Evolutionary conservation across 1,140 invertebrate species (phyloP).

Genomic region (Drosophila busckii): DNA sequence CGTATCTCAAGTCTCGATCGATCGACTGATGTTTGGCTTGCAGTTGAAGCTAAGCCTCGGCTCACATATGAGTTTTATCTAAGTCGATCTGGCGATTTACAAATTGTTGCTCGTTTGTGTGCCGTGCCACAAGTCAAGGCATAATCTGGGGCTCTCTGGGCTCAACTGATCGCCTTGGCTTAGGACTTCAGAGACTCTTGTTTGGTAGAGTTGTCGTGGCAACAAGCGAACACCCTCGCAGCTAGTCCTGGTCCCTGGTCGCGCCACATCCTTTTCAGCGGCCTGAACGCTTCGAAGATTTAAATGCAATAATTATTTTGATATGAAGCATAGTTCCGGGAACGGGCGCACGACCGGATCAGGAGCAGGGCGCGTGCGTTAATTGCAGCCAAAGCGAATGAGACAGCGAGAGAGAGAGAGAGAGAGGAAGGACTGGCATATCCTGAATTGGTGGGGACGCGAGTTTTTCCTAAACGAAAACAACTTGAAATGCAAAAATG

Average conservation of each 20-base stretch:
- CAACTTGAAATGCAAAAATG: constrained; percentile 66
- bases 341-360: constrained; percentile 20
- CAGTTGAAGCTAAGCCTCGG: too few species aligned
- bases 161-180: too few species aligned
- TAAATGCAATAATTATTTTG: constrained; percentile 73
- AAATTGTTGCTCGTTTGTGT: too few species aligned
- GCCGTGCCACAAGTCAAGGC: too few species aligned
- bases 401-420: constrained; percentile 30
- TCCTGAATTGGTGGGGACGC: constrained; percentile 33
- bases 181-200: too few species aligned
- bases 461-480: constrained; percentile 57
- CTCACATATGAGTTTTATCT: too few species aligned
- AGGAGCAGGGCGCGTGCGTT: constrained; percentile 48
- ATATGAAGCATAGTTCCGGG: constrained; percentile 77
- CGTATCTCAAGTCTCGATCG: too few species aligned
- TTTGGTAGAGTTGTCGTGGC: constrained; percentile 18
- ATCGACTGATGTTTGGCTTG: too few species aligned
- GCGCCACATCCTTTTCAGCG: constrained; percentile 49
- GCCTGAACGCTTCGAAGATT: constrained; percentile 73
- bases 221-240: constrained; percentile 14
- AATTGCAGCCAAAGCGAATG: too few species aligned
- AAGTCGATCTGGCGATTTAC: too few species aligned
- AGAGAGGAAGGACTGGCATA: constrained; percentile 27
- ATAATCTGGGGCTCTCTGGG: neutral
- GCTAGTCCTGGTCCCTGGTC: neutral